phyloP scores from a whole-genome alignment of 37 sponge, comb jelly and placozoan species.

The Aphrocallistes beatrix region DNA sequence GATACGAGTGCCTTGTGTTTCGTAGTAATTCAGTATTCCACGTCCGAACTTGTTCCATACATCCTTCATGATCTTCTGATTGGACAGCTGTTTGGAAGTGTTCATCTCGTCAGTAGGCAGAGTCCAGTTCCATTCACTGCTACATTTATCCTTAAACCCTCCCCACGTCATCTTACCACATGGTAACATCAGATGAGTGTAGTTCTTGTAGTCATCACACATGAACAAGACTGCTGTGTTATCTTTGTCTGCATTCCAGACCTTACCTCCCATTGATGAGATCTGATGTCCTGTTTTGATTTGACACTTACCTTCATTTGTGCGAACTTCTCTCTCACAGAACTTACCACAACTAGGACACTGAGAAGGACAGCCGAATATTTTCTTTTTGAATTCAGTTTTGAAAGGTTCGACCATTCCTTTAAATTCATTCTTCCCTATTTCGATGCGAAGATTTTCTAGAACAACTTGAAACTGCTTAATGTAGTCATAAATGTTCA shows the following conservation, averaged over 20 bases:
- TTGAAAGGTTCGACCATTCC: not conserved
- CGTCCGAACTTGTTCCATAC: not conserved
- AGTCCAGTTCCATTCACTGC: not conserved
- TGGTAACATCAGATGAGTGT: not conserved
- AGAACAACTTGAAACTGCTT: not conserved
- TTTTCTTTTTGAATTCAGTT: not conserved
- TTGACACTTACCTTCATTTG: not conserved
- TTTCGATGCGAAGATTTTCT: not conserved
- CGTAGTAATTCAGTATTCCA: not conserved
- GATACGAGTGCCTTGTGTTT: not conserved
- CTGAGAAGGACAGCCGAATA: not conserved
- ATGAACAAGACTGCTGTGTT: not conserved
- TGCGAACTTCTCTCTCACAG: not conserved
- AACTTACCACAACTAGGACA: conserved; percentile 6
- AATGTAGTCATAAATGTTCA: not conserved
- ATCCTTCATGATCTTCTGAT: not conserved
- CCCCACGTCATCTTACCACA: not conserved
- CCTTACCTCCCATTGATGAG: not conserved
- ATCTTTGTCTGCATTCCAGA: not conserved
- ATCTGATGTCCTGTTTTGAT: conserved; percentile 1
- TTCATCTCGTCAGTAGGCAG: not conserved
- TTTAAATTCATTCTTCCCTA: not conserved
- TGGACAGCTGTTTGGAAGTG: not conserved
- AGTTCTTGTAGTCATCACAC: not conserved
- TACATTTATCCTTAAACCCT: not conserved